Conservation (phyloP, 2,888 invertebrate genomes). For the Teleiodes luculella region DNA sequence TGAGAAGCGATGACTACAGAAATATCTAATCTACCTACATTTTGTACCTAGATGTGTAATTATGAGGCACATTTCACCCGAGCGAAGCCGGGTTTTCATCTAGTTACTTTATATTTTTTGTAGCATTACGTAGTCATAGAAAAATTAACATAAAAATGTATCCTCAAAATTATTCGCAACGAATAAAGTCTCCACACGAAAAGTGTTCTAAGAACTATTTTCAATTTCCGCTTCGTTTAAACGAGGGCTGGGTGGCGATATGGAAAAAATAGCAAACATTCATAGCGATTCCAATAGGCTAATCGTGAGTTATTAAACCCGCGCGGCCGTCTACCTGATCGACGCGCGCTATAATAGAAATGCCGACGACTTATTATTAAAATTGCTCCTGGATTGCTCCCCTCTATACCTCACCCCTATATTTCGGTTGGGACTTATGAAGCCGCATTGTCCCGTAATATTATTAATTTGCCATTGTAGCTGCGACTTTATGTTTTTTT, state of each 20-base stretch:
- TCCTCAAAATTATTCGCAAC: too few species aligned
- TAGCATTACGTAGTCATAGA: too few species aligned
- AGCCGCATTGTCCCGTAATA: slow-evolving; percentile 42
- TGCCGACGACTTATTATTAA: slow-evolving; percentile 79
- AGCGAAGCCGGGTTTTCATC: too few species aligned
- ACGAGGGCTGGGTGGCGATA: slow-evolving; percentile 31
- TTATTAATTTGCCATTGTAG: slow-evolving; percentile 39
- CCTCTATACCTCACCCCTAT: slow-evolving; percentile 69
- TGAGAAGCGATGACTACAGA: too few species aligned
- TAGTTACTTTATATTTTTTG: too few species aligned
- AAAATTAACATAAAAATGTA: too few species aligned
- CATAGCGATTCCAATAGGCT: slow-evolving; percentile 77
- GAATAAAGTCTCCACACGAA: not conserved
- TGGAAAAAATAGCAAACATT: slow-evolving; percentile 78
- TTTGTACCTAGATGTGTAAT: too few species aligned
- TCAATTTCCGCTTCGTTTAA: slow-evolving; percentile 57
- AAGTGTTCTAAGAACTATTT: slow-evolving; percentile 43
- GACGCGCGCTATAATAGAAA: slow-evolving; percentile 77
- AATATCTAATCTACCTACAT: too few species aligned
- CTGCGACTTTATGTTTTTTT: not conserved
- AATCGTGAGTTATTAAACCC: slow-evolving; percentile 78
- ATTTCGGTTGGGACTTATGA: slow-evolving; percentile 51
- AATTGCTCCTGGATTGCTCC: slow-evolving; percentile 78
- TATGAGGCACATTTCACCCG: too few species aligned
- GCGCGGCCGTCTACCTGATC: slow-evolving; percentile 70